A percentile compares a stretch with the other conserved stretches of the same genome.
Evolutionary conservation across 2,797 vertebrate genomes (phyloP).

Genomic region (Manis javanica): DNA sequence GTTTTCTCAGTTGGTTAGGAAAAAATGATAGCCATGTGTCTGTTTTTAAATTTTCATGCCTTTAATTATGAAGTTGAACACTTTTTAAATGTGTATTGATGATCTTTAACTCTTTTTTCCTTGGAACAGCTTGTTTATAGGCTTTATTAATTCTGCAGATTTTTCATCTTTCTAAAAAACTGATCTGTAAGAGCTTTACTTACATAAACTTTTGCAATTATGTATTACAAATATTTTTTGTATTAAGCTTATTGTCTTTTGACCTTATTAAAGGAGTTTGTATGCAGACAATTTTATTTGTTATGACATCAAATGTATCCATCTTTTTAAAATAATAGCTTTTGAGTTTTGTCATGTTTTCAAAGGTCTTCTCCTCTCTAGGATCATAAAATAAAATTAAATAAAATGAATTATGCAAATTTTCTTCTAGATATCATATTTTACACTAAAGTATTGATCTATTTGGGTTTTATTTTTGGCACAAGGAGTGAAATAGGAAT

Average conservation of each 20-base stretch:
- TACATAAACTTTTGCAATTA: background rate
- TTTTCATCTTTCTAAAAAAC: background rate
- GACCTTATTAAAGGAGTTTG: background rate
- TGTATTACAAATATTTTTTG: slow-evolving; percentile 28
- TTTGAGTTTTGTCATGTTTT: background rate
- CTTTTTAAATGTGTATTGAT: slow-evolving; percentile 9
- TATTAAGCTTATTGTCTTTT: slow-evolving; percentile 42
- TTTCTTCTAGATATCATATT: slow-evolving; percentile 13
- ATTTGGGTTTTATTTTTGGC: slow-evolving; percentile 44
- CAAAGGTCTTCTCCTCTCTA: background rate
- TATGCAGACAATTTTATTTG: background rate
- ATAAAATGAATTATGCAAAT: background rate
- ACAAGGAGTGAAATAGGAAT: background rate
- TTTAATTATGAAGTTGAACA: background rate
- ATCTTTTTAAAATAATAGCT: background rate
- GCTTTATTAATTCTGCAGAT: background rate
- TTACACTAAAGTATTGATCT: slow-evolving; percentile 8
- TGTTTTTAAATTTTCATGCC: background rate
- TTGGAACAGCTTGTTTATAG: slow-evolving; percentile 41
- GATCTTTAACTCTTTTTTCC: background rate
- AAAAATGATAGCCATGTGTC: background rate
- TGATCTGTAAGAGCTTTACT: slow-evolving; percentile 2
- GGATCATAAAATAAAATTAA: slow-evolving; percentile 57
- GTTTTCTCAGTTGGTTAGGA: background rate
- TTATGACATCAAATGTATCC: slow-evolving; percentile 14